Percentiles rank a stretch among this genome's conserved stretches.
Evolutionary conservation across 2,888 invertebrate species (phyloP).

Genomic region (Lordiphosa andalusiaca): DNA sequence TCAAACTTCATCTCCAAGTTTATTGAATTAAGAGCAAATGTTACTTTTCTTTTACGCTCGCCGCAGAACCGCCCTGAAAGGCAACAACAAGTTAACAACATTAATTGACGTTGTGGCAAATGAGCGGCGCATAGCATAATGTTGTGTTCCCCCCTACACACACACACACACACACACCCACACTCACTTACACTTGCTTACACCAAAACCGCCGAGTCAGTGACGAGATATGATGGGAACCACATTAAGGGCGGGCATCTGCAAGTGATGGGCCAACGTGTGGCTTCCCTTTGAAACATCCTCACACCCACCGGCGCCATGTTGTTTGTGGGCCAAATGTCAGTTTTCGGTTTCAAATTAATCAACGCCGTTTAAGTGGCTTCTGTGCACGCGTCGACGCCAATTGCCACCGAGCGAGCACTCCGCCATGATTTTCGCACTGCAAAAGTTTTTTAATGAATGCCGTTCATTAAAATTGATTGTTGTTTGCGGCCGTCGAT

Average conservation of each 20-base stretch:
- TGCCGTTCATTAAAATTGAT: slow-evolving; percentile 74
- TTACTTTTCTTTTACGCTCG: too few relatives aligned
- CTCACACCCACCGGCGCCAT: slow-evolving; percentile 12
- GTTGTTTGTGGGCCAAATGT: slow-evolving; percentile 59
- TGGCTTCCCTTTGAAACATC: slow-evolving; percentile 22
- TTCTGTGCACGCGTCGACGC: slow-evolving; percentile 43
- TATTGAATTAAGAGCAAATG: too few relatives aligned
- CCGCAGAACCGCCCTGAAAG: slow-evolving; percentile 1
- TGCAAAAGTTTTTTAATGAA: slow-evolving; percentile 68
- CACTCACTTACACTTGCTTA: too few relatives aligned
- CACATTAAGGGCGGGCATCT: slow-evolving; percentile 13
- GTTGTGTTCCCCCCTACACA: slow-evolving; percentile 20
- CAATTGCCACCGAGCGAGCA: slow-evolving; percentile 9
- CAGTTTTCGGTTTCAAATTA: slow-evolving; percentile 71
- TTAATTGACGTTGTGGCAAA: slow-evolving; percentile 60
- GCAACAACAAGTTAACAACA: slow-evolving; percentile 35
- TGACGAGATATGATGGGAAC: slow-evolving; percentile 5
- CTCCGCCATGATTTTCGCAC: slow-evolving; percentile 48
- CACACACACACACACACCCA: too few relatives aligned
- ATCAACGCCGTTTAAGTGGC: slow-evolving; percentile 69
- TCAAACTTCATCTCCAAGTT: too few relatives aligned
- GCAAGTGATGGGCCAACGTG: slow-evolving; percentile 24
- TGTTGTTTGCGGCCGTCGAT: slow-evolving; percentile 64
- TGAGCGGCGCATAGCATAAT: slow-evolving; percentile 29
- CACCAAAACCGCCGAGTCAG: too few relatives aligned